Conservation (phyloP, 92 coral and sea anemone genomes). For the Galaxea fascicularis region DNA sequence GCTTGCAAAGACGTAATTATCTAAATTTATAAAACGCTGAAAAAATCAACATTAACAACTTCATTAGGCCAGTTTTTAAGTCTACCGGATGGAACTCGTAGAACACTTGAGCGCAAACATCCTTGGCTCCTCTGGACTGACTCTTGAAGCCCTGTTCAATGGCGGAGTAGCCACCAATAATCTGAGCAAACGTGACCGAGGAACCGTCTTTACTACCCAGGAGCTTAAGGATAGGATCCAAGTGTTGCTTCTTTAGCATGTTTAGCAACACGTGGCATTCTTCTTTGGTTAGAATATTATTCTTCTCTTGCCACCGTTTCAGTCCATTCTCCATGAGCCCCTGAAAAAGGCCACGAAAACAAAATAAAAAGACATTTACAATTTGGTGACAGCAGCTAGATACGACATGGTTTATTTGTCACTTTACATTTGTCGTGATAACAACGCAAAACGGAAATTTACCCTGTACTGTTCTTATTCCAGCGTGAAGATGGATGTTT, state of each 20-base stretch:
- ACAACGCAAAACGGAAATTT: too few species aligned
- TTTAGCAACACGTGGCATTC: slow-evolving; percentile 52
- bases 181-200: slow-evolving; percentile 62
- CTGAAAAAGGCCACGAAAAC: neutral
- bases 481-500: too few species aligned
- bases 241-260: slow-evolving; percentile 45
- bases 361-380: neutral
- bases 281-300: slow-evolving; percentile 57
- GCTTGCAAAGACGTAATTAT: too few species aligned
- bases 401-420: too few species aligned
- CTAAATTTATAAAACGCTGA: neutral
- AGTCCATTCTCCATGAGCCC: slow-evolving; percentile 7
- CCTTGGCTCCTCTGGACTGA: slow-evolving; percentile 68
- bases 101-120: slow-evolving; percentile 72
- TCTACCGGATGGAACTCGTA: slow-evolving; percentile 78
- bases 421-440: too few species aligned
- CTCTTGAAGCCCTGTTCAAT: slow-evolving; percentile 61
- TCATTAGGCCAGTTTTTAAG: neutral
- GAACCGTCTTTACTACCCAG: slow-evolving; percentile 65
- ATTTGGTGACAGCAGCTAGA: neutral
- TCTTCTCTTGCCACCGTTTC: slow-evolving; percentile 44
- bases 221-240: slow-evolving; percentile 61
- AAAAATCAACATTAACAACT: too few species aligned
- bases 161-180: slow-evolving; percentile 61
- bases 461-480: too few species aligned